Evolutionary conservation across 2,888 invertebrate species (phyloP), one percentile per base, ranked within the genome.

Genomic region (Apamea anceps): DNA sequence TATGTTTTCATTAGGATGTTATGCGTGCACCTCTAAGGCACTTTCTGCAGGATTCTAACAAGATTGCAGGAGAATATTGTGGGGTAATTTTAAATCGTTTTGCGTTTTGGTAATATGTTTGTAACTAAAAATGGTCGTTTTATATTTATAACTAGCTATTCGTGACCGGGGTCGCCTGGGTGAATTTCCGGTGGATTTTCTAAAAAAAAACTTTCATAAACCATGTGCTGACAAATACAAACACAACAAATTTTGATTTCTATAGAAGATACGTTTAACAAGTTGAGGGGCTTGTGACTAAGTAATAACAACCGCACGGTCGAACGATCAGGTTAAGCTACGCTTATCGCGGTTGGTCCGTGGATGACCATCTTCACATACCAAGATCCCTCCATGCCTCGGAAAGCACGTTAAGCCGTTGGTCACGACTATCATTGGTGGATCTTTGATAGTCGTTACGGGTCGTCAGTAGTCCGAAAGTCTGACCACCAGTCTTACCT

Each of bases 1-100:
- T 96, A 95, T 92, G 93, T 96, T 96, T 96, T 96, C 96, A 96
- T 96, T 96, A 96, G 91, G 91, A 83, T 87, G 85, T 84, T 87
- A 88, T 88, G 90, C 92, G 91, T 91, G 92, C 91, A 86, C 92
- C 78, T 93, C 90, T 93, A 93, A 90, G 93, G 93, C 87, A 89
- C 83, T 87, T 90, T 89, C 89, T 90, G 88, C 84, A 85, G 84
- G 82, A 90, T 89, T 89, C 86, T 87, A 73, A 85, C 85, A 79
- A 85, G 84, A 80, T 85, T 81, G 77, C 65, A 42, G n/a, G 37
- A 2, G 78, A 80, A 89, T 87, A 88, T 88, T 80, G 78, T 82
- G 80, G 74, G 80, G 74, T 82, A 84, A 87, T 84, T 88, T 85
- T 73, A 84, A 77, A 87, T 79, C 74, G 75, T 80, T 72, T 83